Evolutionary conservation across 2,113 vertebrate species (phyloP).

Genomic region (Anseranas semipalmata): DNA sequence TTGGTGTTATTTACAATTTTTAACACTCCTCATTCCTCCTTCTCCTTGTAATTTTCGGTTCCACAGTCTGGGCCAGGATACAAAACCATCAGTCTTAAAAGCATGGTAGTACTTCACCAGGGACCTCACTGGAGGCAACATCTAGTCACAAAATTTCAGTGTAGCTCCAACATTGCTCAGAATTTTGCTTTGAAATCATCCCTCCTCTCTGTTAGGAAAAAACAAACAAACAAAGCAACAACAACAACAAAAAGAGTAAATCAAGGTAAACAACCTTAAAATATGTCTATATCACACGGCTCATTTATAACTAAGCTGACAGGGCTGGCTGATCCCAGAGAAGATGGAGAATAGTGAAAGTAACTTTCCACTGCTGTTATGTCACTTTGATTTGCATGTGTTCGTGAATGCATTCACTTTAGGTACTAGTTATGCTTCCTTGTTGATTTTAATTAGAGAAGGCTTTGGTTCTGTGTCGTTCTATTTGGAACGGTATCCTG

Average conservation of each 20-base stretch:
- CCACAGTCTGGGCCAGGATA: neutral
- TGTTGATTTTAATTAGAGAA: conserved; percentile 4
- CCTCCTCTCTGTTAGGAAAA: neutral
- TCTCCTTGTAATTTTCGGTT: neutral
- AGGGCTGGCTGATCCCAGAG: neutral
- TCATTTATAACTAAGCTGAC: conserved; percentile 9
- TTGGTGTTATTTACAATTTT: neutral
- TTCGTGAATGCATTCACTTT: neutral
- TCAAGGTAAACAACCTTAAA: neutral
- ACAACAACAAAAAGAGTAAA: neutral
- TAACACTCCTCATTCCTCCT: neutral
- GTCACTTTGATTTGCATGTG: conserved; percentile 19
- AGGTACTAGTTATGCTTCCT: neutral
- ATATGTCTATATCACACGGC: neutral
- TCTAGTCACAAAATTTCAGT: neutral
- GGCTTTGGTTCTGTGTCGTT: neutral
- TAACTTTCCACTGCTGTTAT: neutral
- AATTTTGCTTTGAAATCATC: neutral
- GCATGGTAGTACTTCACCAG: neutral
- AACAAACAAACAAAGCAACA: neutral
- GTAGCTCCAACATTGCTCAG: neutral
- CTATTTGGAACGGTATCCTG: neutral
- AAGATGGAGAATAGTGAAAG: neutral
- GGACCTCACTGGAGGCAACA: neutral
- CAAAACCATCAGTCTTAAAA: neutral